These are phyloP conservation scores for Loris lydekkerianus DNA, from an alignment of 2,797 vertebrate species.

Conservation along the genomic window DNA sequence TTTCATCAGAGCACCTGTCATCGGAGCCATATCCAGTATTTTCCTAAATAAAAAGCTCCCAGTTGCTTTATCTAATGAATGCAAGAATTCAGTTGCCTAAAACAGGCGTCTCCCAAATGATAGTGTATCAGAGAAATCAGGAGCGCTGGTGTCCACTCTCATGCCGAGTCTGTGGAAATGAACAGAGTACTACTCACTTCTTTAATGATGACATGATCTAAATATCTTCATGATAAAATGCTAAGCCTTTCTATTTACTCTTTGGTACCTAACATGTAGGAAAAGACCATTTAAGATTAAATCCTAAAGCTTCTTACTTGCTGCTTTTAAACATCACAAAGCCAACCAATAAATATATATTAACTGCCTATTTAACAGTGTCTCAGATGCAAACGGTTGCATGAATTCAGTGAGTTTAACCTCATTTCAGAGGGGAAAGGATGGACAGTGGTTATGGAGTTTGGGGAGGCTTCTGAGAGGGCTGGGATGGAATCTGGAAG, in stretches of 20 bases:
- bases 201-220: constrained; percentile 1
- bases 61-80: background rate
- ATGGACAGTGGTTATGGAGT: background rate
- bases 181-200: background rate
- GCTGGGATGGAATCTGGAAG: background rate
- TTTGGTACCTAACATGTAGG: background rate
- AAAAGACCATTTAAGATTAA: constrained; percentile 13
- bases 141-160: background rate
- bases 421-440: background rate
- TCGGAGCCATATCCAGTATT: too few species aligned
- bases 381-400: background rate
- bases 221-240: constrained; percentile 38
- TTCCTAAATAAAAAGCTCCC: background rate
- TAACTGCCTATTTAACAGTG: background rate
- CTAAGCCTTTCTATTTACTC: background rate
- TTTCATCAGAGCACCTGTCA: background rate
- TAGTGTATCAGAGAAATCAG: background rate
- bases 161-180: background rate
- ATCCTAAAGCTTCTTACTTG: background rate
- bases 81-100: background rate
- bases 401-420: constrained; percentile 27
- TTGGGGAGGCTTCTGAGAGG: background rate
- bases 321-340: constrained; percentile 39
- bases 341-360: background rate
- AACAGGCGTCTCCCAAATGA: background rate